phyloP scores from a whole-genome alignment of 2,113 vertebrate species.

The Strix uralensis region DNA sequence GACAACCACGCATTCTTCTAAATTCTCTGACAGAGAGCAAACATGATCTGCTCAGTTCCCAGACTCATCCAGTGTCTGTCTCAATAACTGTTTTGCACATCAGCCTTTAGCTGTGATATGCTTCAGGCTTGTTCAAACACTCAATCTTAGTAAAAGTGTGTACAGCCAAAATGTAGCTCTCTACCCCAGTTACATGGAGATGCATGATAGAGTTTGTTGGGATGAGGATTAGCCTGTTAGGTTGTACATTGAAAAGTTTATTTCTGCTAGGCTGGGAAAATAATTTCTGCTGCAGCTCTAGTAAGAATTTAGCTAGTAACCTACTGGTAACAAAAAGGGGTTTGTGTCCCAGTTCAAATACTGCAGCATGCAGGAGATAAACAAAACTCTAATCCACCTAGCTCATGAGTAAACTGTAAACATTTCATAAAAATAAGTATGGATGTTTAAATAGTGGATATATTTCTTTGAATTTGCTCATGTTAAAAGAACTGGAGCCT shows the following conservation, averaged over 20 bases:
- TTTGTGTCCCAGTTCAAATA: background rate
- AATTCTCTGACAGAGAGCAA: background rate
- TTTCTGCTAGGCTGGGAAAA: background rate
- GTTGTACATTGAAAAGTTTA: background rate
- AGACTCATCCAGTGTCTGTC: fast-evolving
- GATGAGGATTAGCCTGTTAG: background rate
- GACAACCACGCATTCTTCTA: background rate
- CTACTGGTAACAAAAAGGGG: background rate
- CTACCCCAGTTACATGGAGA: background rate
- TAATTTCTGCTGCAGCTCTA: background rate
- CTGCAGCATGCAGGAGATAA: background rate
- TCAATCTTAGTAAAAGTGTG: background rate
- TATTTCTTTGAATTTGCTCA: background rate
- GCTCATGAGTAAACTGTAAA: background rate
- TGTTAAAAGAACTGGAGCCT: background rate
- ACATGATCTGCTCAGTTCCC: background rate
- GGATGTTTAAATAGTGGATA: background rate
- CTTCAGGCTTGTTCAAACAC: background rate
- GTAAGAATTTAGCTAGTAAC: background rate
- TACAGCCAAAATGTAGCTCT: background rate
- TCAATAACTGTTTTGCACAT: background rate
- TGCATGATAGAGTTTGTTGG: background rate
- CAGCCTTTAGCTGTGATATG: background rate
- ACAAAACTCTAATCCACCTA: background rate
- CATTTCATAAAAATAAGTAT: background rate